Conservation (phyloP, 2,888 invertebrate species). For the Pachymerium ferrugineum region DNA sequence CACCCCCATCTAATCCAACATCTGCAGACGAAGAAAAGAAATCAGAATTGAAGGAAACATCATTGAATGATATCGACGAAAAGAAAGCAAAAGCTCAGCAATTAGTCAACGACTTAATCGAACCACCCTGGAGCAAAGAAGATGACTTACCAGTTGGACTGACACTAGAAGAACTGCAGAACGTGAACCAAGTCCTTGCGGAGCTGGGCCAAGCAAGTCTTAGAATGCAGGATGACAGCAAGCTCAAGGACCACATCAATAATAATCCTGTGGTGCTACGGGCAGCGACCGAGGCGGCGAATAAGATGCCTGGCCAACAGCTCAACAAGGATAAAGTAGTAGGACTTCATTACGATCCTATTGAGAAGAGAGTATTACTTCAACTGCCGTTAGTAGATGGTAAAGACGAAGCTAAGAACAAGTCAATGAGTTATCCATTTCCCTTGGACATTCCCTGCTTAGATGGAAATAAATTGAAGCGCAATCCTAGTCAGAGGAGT, state of each 20-base stretch:
- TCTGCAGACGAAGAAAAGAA: background rate
- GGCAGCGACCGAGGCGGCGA: constrained; percentile 33
- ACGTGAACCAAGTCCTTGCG: constrained; percentile 42
- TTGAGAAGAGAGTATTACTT: constrained; percentile 38
- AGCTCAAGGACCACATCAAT: constrained; percentile 36
- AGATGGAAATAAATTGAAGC: background rate
- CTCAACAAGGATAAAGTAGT: constrained; percentile 45
- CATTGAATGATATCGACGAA: background rate
- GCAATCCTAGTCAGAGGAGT: constrained; percentile 38
- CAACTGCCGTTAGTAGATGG: constrained; percentile 33
- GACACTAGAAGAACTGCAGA: constrained; percentile 47
- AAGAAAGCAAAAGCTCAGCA: too few species aligned
- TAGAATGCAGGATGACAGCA: constrained; percentile 30
- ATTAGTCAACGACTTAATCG: background rate
- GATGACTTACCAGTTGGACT: constrained; percentile 15
- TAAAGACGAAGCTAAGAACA: constrained; percentile 23
- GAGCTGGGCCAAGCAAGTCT: constrained; percentile 40
- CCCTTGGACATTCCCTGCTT: constrained; percentile 38
- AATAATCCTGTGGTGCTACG: constrained; percentile 37
- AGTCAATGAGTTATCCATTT: constrained; percentile 33
- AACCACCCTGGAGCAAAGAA: background rate
- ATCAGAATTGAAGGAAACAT: background rate
- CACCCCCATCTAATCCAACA: constrained; percentile 32
- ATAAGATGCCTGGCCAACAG: constrained; percentile 53
- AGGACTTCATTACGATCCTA: constrained; percentile 38